These are phyloP conservation scores for Cyanocitta stelleri DNA, from an alignment of 2,113 vertebrate genomes.

Conservation along the genomic window DNA sequence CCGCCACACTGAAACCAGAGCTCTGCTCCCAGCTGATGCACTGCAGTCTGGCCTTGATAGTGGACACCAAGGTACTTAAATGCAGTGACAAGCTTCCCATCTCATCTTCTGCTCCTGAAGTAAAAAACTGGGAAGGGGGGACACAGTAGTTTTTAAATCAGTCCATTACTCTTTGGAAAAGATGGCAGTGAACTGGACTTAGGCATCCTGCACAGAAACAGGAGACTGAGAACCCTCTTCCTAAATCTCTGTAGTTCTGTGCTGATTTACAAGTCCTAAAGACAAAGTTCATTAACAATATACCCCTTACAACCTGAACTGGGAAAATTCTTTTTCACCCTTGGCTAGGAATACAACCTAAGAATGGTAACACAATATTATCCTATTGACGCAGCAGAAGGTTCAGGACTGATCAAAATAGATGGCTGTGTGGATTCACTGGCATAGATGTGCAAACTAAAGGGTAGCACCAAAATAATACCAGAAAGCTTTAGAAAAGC, in stretches of 20 bases:
- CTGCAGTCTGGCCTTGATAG: background rate
- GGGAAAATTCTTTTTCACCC: background rate
- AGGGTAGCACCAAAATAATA: background rate
- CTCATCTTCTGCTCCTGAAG: background rate
- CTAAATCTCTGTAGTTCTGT: background rate
- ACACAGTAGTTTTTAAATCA: background rate
- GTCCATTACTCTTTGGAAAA: background rate
- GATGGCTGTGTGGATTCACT: background rate
- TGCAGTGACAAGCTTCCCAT: background rate
- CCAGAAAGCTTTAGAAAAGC: background rate
- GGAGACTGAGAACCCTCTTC: background rate
- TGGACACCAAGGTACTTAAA: background rate
- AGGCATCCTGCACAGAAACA: background rate
- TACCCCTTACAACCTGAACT: background rate
- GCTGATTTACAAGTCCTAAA: background rate
- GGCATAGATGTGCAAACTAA: background rate
- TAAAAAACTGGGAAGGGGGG: background rate
- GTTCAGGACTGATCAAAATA: background rate
- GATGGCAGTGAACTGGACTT: background rate
- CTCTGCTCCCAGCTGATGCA: background rate
- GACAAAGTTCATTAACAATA: background rate
- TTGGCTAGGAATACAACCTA: background rate
- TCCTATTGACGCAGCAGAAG: background rate
- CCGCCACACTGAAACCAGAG: background rate
- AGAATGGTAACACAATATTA: background rate